Evolutionary conservation across 2,797 vertebrate species (phyloP), one percentile per base, ranked within the genome.

Genomic region (Mormyrus hasselquistii): DNA sequence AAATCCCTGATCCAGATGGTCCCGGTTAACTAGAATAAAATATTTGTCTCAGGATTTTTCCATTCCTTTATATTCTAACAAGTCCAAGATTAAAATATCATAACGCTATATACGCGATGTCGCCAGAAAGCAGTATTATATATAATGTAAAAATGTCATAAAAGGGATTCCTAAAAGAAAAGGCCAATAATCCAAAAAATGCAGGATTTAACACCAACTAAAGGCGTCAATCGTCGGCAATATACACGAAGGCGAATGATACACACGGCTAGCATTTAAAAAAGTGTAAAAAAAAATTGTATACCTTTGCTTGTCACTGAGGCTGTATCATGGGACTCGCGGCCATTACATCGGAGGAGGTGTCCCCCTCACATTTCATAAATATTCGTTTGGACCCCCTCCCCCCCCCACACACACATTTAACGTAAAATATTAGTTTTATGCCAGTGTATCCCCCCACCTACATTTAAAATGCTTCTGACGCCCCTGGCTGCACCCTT

Each of bases 11-110:
- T 91, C 93, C 95, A 96, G 92, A 94, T 96, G 95, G 94, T 91
- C 90, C 12, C 90, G 92, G 91, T 96, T 95, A 95, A 79, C 90
- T 91, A 90, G 91, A 94, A 92, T 93, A 92, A 95, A 95, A 95
- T 95, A 95, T 94, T 94, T 95, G 92, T 92, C 90, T 91, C 69
- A 89, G 19, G 88, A 69, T 91, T 89, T 90, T 86, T 86, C 55
- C 83, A 89, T 85, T 88, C 87, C 88, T 90, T 92, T 90, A 91
- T 93, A 91, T 93, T 89, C 76, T 89, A 44, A 90, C 92, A 76
- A 86, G 79, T 86, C 50, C 59, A 79, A 83, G 52, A 89, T 87
- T 90, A 86, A 90, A 89, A 88, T 88, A 79, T 89, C 65, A 91
- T 89, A 85, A 88, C 84, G 38, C 22, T 19, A 55, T 73, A 73